Conservation (phyloP, 1,140 invertebrate species). For the Bombyx mori region DNA sequence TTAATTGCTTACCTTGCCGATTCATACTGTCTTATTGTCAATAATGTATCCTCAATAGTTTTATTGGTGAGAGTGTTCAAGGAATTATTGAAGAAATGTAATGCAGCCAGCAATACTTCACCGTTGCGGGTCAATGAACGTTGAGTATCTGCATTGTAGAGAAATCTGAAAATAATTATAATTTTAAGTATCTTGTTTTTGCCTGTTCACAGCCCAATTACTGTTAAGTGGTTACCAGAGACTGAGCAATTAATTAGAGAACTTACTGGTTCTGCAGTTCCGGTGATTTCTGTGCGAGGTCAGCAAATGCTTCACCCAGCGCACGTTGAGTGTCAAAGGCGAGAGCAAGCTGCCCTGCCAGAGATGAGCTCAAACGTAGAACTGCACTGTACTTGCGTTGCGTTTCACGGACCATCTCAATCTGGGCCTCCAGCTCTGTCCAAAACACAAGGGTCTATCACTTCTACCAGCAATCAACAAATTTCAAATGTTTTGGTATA, state of each 20-base stretch:
- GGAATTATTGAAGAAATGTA: slow-evolving; percentile 97
- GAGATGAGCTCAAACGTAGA: slow-evolving; percentile 84
- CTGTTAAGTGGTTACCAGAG: too few species aligned
- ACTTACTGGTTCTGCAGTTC: slow-evolving; percentile 85
- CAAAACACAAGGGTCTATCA: too few species aligned
- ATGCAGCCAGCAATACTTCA: slow-evolving; percentile 89
- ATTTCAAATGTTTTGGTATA: too few species aligned
- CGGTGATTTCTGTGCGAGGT: slow-evolving; percentile 93
- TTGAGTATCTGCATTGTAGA: slow-evolving; percentile 96
- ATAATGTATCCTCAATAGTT: slow-evolving; percentile 96
- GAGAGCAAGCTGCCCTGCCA: slow-evolving; percentile 85
- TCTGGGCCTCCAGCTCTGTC: slow-evolving; percentile 91
- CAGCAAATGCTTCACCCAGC: slow-evolving; percentile 93
- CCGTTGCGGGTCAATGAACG: slow-evolving; percentile 94
- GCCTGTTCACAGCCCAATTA: too few species aligned
- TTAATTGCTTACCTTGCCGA: slow-evolving; percentile 78
- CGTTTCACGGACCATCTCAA: slow-evolving; percentile 93
- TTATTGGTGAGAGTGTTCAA: slow-evolving; percentile 96
- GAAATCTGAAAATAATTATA: slow-evolving; percentile 74
- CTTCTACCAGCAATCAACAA: too few species aligned
- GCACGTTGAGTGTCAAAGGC: slow-evolving; percentile 79
- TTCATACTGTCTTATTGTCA: slow-evolving; percentile 95
- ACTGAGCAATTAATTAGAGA: background rate
- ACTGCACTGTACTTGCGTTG: slow-evolving; percentile 94
- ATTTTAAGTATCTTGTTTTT: too few species aligned